Evolutionary conservation across 2,113 vertebrate genomes (phyloP).

Genomic region (Salvelinus sp.): DNA sequence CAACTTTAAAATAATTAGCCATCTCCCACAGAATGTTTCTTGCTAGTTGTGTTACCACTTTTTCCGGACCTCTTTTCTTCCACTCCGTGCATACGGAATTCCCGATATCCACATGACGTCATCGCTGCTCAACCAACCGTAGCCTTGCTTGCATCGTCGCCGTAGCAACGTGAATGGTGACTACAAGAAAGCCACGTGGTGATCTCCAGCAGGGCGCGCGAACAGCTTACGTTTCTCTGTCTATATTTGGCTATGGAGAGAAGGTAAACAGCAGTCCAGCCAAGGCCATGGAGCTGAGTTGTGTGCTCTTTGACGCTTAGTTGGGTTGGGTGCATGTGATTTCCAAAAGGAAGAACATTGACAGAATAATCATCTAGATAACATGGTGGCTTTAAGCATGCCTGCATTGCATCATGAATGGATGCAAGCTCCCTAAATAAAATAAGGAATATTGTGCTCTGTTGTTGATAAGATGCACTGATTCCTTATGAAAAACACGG

Average conservation of each 20-base stretch:
- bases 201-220: constrained; percentile 5
- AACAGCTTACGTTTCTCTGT: background rate
- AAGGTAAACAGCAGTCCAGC: background rate
- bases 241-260: constrained; percentile 14
- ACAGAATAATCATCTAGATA: no score
- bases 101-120: constrained; percentile 57
- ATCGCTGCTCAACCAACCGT: constrained; percentile 37
- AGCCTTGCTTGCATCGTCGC: constrained; percentile 40
- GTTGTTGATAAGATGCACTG: no score
- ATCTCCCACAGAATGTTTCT: background rate
- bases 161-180: constrained; percentile 46
- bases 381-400: no score
- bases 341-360: no score
- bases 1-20: background rate
- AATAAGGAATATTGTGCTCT: no score
- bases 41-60: background rate
- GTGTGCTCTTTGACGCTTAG: no score
- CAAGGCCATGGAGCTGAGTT: no score
- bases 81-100: constrained; percentile 53
- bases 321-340: no score
- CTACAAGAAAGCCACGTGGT: constrained; percentile 36
- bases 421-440: no score
- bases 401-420: no score
- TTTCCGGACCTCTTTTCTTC: background rate
- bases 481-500: no score